Base-by-base conservation (phyloP, 37 sponge, comb jelly and placozoan species). In the Corticium candelabrum region DNA sequence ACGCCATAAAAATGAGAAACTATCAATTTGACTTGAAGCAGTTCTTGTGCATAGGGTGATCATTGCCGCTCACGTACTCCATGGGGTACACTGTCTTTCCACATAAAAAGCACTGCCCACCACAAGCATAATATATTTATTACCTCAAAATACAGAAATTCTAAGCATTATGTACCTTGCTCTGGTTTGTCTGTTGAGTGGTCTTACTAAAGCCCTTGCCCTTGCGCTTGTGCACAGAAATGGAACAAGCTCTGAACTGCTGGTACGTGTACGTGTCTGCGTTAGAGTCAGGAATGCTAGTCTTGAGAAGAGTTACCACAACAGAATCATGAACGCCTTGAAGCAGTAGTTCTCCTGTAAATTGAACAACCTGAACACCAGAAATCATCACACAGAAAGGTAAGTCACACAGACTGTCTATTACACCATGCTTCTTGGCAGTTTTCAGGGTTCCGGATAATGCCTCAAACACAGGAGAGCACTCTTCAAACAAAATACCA, bases 381-480 rank as follows among this genome's bases (percentile, higher is more conserved):
- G 3, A 3, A 7, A 4, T 3, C 2, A 37, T 74, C 4, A 11
- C 4, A 43, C 4, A 15, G 56, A 43, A 43, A 43, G 56, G 11
- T 4, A 43, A 11, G 11, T 29, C 7, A 32, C 73, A 7, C 73
- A 34, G 4, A 32, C 36, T 30, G 4, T 4, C 21, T 30, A 29
- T 0, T 78, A 83, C 84, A 72, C 75, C 75, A 73, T 83, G 79
- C 50, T 86, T 86, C 82, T 86, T 86, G 0, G 82, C 87, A 34
- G 87, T 86, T 34, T 82, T 86, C 33, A 86, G 82, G 1, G 80
- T 78, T 7, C 87, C 87, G 15, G 87, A 82, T 2, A 86, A 79
- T 38, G 87, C 87, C 36, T 86, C 87, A 78, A 86, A 86, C 37
- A 56, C 3, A 40, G 81, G 68, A 1, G 67, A 82, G 36, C 82